Evolutionary conservation across 2,113 vertebrate genomes (phyloP).

Genomic region (Austrofundulus limnaeus): DNA sequence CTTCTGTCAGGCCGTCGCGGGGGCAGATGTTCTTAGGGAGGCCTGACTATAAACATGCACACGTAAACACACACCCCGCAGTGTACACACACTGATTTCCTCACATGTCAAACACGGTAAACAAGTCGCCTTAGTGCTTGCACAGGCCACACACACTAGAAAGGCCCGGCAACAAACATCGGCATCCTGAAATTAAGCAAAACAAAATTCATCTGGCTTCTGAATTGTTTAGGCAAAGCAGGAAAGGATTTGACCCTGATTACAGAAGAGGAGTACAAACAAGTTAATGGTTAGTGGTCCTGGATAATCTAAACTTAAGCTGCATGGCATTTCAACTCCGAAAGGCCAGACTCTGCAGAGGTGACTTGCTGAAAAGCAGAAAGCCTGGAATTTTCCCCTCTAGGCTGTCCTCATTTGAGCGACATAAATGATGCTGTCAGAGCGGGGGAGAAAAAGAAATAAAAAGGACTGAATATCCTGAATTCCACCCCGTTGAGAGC

Average conservation of each 20-base stretch:
- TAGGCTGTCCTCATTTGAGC: constrained; percentile 53
- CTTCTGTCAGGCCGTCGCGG: constrained; percentile 62
- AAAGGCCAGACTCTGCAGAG: constrained; percentile 46
- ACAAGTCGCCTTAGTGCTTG: constrained; percentile 61
- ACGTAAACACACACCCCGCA: constrained; percentile 67
- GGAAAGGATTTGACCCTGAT: constrained; percentile 66
- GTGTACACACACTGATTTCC: constrained; percentile 73
- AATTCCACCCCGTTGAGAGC: constrained; percentile 62
- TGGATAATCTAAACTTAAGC: constrained; percentile 59
- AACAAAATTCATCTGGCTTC: constrained; percentile 69
- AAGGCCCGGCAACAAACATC: constrained; percentile 50
- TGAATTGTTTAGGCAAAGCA: constrained; percentile 67
- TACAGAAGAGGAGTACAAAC: constrained; percentile 55
- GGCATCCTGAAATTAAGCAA: constrained; percentile 70
- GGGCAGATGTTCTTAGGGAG: constrained; percentile 71
- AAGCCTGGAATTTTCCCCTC: constrained; percentile 43
- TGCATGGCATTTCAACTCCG: constrained; percentile 50
- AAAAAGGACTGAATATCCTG: constrained; percentile 57
- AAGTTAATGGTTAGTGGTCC: constrained; percentile 44
- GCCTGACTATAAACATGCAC: constrained; percentile 65
- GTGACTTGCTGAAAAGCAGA: constrained; percentile 51
- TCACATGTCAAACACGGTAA: constrained; percentile 72
- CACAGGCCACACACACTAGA: constrained; percentile 56
- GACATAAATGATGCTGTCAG: constrained; percentile 69
- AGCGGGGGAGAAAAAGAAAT: constrained; percentile 30